Evolutionary conservation across 2,113 vertebrate species (phyloP), one percentile per base, ranked within the genome.

Genomic region (Pampusana beccarii): DNA sequence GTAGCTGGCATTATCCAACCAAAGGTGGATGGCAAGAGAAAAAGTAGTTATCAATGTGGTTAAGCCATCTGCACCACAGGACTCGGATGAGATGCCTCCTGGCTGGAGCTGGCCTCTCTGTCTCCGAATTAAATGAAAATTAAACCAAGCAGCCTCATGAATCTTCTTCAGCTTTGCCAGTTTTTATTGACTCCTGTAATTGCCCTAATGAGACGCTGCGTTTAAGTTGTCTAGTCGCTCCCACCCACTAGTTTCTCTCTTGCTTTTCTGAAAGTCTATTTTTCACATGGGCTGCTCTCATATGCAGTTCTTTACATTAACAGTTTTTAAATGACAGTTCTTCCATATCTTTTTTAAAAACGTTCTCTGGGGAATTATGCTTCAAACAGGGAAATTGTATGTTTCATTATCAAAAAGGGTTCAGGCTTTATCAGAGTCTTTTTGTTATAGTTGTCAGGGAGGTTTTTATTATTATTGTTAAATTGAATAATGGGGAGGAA

Each of bases 401-500:
- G 91, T 92, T 96, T 95, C 92, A 82, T 88, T 96, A 91, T 95
- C 91, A 88, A 54, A 80, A 95, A 95, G 90, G 80, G 92, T 93
- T 72, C 85, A 69, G 72, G 88, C 90, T 84, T 90, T 89, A 96
- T 91, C 93, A 70, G 57, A 89, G 82, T 28, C 91, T 95, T 91
- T 93, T 96, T 97, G 96, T 94, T 95, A 78, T 3, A 95, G 80
- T 88, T 97, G 92, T 95, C 96, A 93, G 17, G 88, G 80, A 96
- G 86, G 78, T 92, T 95, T 97, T 95, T 90, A 92, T 96, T 92
- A 80, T 95, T 93, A 85, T 95, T 95, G 93, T 96, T 93, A 94
- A 96, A 94, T 82, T 95, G 93, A 97, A 95, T 94, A 95, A 96
- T 95, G 80, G 92, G 87, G 67, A 95, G 74, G 80, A 97, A 86